Conservation (phyloP, 2,797 vertebrate genomes). For the Pteronotus mesoamericanus region DNA sequence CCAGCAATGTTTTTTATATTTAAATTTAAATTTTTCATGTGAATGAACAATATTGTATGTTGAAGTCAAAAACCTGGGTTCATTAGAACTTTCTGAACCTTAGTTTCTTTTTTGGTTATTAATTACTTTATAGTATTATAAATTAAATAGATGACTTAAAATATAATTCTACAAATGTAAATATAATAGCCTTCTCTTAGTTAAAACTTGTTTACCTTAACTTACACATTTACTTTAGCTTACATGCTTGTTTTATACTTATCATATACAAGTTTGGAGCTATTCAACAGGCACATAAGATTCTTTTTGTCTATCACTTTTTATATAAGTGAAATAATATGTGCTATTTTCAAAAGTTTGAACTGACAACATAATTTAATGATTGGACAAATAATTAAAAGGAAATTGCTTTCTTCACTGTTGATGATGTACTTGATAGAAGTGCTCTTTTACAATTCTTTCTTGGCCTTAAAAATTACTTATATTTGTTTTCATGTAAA, state of each 20-base stretch:
- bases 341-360: background rate
- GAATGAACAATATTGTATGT: background rate
- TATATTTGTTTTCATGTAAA: background rate
- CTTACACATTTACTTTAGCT: background rate
- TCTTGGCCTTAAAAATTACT: constrained; percentile 29
- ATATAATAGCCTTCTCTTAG: background rate
- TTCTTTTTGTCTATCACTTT: background rate
- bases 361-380: background rate
- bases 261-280: background rate
- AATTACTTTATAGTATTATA: background rate
- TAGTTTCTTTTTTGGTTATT: background rate
- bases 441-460: constrained; percentile 10
- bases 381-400: constrained; percentile 7
- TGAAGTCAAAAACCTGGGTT: background rate
- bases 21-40: background rate
- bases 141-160: constrained; percentile 17
- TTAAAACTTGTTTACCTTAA: background rate
- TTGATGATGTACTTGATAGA: background rate
- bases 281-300: background rate
- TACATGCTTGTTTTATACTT: constrained; percentile 12
- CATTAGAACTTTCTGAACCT: background rate
- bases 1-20: background rate
- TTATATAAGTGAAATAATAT: constrained; percentile 26
- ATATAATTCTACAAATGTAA: constrained; percentile 25
- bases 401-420: background rate